Evolutionary conservation across 2,888 invertebrate species (phyloP).

Genomic region (Melanargia galathea): DNA sequence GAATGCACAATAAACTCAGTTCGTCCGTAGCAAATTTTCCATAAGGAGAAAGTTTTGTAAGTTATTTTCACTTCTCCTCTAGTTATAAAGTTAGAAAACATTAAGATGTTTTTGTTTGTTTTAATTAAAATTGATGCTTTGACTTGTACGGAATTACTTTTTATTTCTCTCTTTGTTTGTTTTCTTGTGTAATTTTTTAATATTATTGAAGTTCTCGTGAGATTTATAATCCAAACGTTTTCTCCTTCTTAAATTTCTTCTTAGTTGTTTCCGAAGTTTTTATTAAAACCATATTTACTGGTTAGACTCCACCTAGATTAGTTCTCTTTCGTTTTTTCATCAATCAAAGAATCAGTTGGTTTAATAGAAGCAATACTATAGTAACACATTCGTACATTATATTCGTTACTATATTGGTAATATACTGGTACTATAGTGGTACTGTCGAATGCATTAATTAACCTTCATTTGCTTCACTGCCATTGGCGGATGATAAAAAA

Average conservation of each 20-base stretch:
- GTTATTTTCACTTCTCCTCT: constrained; percentile 32
- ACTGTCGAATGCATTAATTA: too few relatives aligned
- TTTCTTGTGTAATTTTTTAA: constrained; percentile 29
- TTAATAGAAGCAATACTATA: too few relatives aligned
- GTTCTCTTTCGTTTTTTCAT: background rate
- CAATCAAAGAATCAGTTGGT: background rate
- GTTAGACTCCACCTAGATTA: background rate
- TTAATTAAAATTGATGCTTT: constrained; percentile 43
- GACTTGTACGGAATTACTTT: constrained; percentile 31
- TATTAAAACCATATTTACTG: constrained; percentile 20
- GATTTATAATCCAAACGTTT: constrained; percentile 3
- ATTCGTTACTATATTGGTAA: too few relatives aligned
- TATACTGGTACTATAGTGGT: too few relatives aligned
- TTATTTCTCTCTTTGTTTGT: constrained; percentile 39
- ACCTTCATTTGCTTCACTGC: too few relatives aligned
- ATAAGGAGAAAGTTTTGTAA: constrained; percentile 32
- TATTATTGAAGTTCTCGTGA: constrained; percentile 26
- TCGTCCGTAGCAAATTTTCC: constrained; percentile 24
- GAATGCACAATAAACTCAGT: background rate
- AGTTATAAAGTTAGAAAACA: constrained; percentile 37
- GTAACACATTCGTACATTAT: too few relatives aligned
- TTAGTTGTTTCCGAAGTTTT: constrained; percentile 14
- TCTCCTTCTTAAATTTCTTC: constrained; percentile 6
- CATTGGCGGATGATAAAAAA: too few relatives aligned
- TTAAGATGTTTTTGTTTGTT: constrained; percentile 40